Percentiles rank a stretch among this genome's conserved stretches.
Evolutionary conservation across 2,113 vertebrate species (phyloP).

Genomic region (Pampusana beccarii): DNA sequence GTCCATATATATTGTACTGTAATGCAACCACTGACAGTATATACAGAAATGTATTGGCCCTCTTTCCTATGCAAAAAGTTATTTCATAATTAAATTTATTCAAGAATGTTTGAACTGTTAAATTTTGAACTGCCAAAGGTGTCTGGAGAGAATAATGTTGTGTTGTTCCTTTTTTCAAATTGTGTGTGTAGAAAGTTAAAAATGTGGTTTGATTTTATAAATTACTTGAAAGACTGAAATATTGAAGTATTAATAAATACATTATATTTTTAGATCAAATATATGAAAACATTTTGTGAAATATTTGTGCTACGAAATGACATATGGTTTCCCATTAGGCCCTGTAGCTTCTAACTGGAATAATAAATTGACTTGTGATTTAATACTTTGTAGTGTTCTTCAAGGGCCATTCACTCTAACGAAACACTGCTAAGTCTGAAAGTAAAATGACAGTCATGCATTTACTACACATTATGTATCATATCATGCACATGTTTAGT

Average conservation of each 20-base stretch:
- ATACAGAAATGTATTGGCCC: constrained; percentile 28
- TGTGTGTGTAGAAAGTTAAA: constrained; percentile 8
- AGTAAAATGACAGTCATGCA: not conserved
- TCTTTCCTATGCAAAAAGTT: constrained; percentile 63
- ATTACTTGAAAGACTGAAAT: constrained; percentile 37
- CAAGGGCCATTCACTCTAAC: not conserved
- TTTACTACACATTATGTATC: not conserved
- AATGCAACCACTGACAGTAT: not conserved
- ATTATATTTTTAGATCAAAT: constrained; percentile 70
- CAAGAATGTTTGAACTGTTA: constrained; percentile 48
- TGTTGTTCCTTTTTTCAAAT: constrained; percentile 52
- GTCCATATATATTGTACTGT: not conserved
- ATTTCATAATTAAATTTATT: constrained; percentile 39
- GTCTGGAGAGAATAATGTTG: constrained; percentile 22
- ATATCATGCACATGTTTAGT: not conserved
- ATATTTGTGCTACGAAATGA: constrained; percentile 25
- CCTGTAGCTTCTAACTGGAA: not conserved
- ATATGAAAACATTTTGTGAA: constrained; percentile 47
- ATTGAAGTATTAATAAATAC: constrained; percentile 55
- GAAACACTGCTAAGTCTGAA: not conserved
- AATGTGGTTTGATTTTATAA: constrained; percentile 48
- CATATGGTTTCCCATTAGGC: not conserved
- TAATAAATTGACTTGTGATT: constrained; percentile 13
- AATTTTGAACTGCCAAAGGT: constrained; percentile 32
- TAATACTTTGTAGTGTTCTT: not conserved